Percentiles rank a stretch among this genome's conserved stretches.
Evolutionary conservation across 2,888 invertebrate genomes (phyloP).

Genomic region (Tenodera sinensis): DNA sequence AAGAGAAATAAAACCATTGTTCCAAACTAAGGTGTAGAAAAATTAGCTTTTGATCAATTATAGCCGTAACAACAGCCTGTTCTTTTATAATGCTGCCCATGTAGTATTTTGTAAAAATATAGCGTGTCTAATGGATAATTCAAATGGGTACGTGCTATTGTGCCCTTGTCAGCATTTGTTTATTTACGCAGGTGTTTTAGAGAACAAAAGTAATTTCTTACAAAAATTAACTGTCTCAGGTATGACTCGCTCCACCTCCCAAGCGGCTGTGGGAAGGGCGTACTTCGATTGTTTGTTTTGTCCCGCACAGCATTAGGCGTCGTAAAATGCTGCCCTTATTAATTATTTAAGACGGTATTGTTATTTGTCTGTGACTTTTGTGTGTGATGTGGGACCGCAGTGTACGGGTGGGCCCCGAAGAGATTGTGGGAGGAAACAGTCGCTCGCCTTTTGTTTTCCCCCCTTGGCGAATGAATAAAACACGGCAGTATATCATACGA

Average conservation of each 20-base stretch:
- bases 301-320: not conserved
- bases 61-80: not conserved
- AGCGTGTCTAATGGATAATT: not conserved
- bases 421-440: not conserved
- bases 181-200: not conserved
- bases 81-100: not conserved
- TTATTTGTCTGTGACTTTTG: constrained; percentile 3
- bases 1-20: no score
- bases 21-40: not conserved
- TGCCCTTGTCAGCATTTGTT: not conserved
- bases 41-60: not conserved
- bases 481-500: not conserved
- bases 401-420: not conserved
- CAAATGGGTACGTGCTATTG: not conserved
- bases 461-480: not conserved
- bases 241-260: not conserved
- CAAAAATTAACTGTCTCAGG: not conserved
- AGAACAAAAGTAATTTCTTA: not conserved
- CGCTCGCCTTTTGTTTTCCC: not conserved
- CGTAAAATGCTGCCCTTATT: not conserved
- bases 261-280: not conserved
- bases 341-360: constrained; percentile 4
- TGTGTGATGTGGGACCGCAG: not conserved
- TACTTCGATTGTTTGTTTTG: not conserved
- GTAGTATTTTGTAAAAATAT: not conserved